phyloP scores from a whole-genome alignment of 2,797 vertebrate genomes.

The Poecilia picta region DNA sequence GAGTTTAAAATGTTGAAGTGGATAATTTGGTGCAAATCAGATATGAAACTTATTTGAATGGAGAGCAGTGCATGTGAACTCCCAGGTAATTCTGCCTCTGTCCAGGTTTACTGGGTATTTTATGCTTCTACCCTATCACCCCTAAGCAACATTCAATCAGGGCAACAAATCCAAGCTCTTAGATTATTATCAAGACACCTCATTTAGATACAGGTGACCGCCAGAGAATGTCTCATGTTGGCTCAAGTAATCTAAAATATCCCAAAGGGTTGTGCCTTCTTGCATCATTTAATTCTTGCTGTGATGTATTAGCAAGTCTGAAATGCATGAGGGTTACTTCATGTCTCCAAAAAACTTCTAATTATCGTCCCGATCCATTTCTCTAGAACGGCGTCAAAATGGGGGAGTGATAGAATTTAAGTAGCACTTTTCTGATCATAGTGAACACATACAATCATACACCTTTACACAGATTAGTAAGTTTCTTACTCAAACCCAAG shows the following conservation, averaged over 20 bases:
- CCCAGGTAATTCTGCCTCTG: not conserved
- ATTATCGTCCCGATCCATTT: not conserved
- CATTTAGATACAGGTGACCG: not conserved
- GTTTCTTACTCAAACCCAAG: not conserved
- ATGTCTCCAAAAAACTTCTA: not conserved
- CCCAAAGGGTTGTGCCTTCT: not conserved
- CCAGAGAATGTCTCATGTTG: not conserved
- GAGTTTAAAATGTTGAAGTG: not conserved
- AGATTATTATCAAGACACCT: not conserved
- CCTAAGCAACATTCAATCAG: not conserved
- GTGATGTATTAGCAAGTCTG: not conserved
- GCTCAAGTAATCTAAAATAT: not conserved
- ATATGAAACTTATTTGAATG: not conserved
- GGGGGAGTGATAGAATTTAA: not conserved
- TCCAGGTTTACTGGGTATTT: not conserved
- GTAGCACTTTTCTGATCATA: not conserved
- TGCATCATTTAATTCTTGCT: not conserved
- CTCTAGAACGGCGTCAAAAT: not conserved
- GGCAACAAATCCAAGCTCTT: not conserved
- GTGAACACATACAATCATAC: not conserved
- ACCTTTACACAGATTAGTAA: not conserved
- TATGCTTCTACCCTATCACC: not conserved
- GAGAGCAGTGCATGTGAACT: not conserved
- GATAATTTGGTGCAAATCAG: not conserved
- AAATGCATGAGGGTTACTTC: not conserved